These are phyloP conservation scores for Pseudobourletiella spinata DNA, from an alignment of 1,140 invertebrate genomes.

Conservation along the genomic window DNA sequence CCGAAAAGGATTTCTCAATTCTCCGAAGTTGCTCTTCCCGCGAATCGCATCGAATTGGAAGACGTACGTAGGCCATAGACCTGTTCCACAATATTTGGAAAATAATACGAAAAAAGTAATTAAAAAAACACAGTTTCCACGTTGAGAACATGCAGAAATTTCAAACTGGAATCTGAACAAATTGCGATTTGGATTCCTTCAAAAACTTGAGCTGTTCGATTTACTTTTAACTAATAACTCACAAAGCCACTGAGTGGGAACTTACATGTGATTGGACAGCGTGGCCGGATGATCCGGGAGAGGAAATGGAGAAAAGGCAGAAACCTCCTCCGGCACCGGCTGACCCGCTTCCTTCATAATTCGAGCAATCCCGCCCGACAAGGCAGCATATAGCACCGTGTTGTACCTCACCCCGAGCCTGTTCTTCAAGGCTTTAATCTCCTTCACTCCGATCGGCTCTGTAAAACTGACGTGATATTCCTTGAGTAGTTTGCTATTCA, in stretches of 20 bases:
- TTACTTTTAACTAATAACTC: background rate
- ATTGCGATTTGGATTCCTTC: background rate
- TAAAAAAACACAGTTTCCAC: too few relatives aligned
- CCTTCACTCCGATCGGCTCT: background rate
- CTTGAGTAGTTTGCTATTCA: background rate
- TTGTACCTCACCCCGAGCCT: background rate
- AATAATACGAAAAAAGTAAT: background rate
- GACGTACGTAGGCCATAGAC: background rate
- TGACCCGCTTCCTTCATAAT: background rate
- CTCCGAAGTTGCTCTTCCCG: background rate
- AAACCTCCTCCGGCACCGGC: background rate
- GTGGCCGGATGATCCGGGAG: background rate
- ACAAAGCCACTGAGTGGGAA: background rate
- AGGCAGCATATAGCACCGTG: background rate
- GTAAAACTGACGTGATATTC: background rate
- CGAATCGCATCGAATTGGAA: background rate
- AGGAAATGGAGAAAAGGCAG: background rate
- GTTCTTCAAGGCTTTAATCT: background rate
- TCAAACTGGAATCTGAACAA: background rate
- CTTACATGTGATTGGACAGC: background rate
- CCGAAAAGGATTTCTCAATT: background rate
- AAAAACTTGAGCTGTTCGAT: background rate
- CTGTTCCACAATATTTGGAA: background rate
- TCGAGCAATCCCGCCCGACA: background rate
- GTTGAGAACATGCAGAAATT: too few relatives aligned